Evolutionary conservation across 1,140 invertebrate species (phyloP).

Genomic region (Drosophila sucinea): DNA sequence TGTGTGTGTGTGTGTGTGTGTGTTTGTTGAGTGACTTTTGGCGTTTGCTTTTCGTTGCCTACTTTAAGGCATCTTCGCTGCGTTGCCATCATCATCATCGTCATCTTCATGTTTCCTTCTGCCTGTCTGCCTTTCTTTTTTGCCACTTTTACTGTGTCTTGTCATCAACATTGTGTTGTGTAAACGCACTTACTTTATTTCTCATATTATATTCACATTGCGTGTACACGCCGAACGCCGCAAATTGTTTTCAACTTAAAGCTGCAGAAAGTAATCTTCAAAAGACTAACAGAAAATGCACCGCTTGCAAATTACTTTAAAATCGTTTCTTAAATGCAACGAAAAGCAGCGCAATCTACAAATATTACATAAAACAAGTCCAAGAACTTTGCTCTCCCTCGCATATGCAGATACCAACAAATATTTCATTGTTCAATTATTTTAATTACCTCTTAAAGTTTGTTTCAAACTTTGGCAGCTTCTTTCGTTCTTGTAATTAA

Average conservation of each 20-base stretch:
- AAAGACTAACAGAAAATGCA: neutral
- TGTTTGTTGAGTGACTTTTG: constrained; percentile 55
- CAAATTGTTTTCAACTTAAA: constrained; percentile 56
- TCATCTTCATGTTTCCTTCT: neutral
- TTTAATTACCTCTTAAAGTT: too few species aligned
- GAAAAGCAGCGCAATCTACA: neutral
- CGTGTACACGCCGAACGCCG: constrained; percentile 43
- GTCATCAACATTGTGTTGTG: constrained; percentile 32
- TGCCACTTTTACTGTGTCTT: neutral
- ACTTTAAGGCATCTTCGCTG: constrained; percentile 44
- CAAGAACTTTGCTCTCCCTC: too few species aligned
- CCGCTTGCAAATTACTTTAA: neutral
- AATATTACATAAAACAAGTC: too few species aligned
- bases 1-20: constrained; percentile 19
- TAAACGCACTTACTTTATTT: constrained; percentile 62
- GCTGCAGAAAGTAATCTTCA: constrained; percentile 30
- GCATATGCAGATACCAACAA: too few species aligned
- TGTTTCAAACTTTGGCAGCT: too few species aligned
- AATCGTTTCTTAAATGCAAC: constrained; percentile 2
- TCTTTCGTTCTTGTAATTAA: neutral
- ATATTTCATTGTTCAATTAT: too few species aligned
- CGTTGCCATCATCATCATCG: constrained; percentile 4
- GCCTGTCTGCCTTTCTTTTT: constrained; percentile 2
- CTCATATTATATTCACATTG: constrained; percentile 71
- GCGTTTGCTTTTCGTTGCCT: constrained; percentile 59